Base-by-base conservation (phyloP, 2,113 vertebrate genomes). In the Chascanopsetta lugubris region DNA sequence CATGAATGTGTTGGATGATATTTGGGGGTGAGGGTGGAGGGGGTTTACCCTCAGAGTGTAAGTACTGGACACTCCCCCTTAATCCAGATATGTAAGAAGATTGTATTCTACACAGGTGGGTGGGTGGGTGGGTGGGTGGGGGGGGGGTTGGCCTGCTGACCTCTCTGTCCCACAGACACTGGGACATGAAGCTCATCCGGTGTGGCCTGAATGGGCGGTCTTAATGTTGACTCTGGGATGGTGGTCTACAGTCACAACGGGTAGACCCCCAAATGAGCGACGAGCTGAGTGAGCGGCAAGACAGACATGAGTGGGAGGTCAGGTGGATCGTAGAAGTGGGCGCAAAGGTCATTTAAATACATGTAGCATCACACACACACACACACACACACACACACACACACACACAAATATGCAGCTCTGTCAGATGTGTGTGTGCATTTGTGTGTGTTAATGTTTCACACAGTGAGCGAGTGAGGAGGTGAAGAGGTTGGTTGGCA, bases 31-130 rank as follows among this genome's bases (percentile, higher is more conserved):
- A 20, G 8, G 12, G 26, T 15, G 38, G 10, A n/a, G 18, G 34
- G 18, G 71, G 47, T 62, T 86, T 77, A 75, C 80, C 65, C 25
- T 50, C 72, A 68, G 73, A 84, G 84, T 84, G 75, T 65, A 61
- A 78, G 75, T 65, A 61, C 80, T 45, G 61, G 59, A 51, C 69
- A 75, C 82, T 84, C 80, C 69, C 77, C 45, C 51, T 80, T 87
- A 87, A 87, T 84, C 85, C 82, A 65, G 57, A 84, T 53, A 80
- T 76, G 70, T 88, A 88, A 87, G 80, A 83, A 85, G 87, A 90
- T 87, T 87, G 84, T 61, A 78, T 75, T 68, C 50, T 72, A 53
- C 56, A 68, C 38, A 29, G 21, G 18, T 53, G 4, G 22, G 17
- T 64, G 62, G 0, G 15, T 29, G 55, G 70, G 56, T 13, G 15